phyloP scores from a whole-genome alignment of 2,797 vertebrate species.

The Xenopus petersii region DNA sequence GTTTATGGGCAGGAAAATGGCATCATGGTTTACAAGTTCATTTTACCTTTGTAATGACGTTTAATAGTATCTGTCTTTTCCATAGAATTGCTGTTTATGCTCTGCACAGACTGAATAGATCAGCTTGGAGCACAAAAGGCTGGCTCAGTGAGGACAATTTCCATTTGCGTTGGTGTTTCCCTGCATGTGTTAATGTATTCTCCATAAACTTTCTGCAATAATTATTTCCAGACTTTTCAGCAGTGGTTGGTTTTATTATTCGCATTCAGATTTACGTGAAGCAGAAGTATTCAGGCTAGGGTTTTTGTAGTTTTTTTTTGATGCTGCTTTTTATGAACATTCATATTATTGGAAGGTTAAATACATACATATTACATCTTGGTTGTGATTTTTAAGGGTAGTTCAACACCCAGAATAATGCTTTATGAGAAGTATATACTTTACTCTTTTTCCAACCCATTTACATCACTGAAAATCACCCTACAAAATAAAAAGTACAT shows the following conservation, averaged over 20 bases:
- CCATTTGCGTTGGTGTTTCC: slow-evolving; percentile 15
- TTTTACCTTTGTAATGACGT: background rate
- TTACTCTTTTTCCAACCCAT: no score
- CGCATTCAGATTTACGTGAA: background rate
- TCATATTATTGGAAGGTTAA: no score
- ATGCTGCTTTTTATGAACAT: no score
- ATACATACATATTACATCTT: no score
- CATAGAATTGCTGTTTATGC: slow-evolving; percentile 12
- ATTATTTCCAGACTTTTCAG: slow-evolving; percentile 34
- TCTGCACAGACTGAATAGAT: slow-evolving; percentile 21
- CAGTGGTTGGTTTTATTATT: slow-evolving; percentile 12
- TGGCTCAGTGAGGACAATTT: slow-evolving; percentile 24
- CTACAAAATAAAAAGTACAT: no score
- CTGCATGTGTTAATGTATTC: slow-evolving; percentile 23
- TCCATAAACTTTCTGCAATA: slow-evolving; percentile 14
- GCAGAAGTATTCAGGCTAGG: background rate
- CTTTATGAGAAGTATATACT: no score
- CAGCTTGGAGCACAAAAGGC: slow-evolving; percentile 3
- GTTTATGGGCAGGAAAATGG: background rate
- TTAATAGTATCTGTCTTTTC: background rate
- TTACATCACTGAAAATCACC: no score
- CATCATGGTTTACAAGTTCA: background rate
- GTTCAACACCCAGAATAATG: no score
- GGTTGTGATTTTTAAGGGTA: no score
- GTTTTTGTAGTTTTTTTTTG: no score